Evolutionary conservation across 2,113 vertebrate species (phyloP), one percentile per base, ranked within the genome.

Genomic region (Chlorocebus sabaeus): DNA sequence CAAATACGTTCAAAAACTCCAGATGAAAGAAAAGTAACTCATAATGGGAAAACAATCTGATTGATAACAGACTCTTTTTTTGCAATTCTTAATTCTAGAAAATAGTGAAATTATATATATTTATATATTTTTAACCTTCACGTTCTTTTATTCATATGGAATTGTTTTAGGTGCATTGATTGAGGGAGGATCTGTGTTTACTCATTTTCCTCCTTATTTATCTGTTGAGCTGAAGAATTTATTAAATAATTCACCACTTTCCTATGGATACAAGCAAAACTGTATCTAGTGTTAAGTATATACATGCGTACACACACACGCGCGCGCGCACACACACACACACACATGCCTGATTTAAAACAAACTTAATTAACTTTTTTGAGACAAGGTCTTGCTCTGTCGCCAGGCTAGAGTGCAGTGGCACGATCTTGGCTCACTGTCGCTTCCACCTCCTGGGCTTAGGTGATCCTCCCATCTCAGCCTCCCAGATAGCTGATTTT

Each of bases 131-230:
- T 85, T 72, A 83, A 78, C 9, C 5, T 73, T 82, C 72, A 16
- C 3, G 2, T 61, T 76, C 43, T 93, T 52, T 90, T 64, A 95
- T 82, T 35, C 11, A 22, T 25, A 20, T 93, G 40, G 72, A 81
- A 50, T 76, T 85, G 14, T 81, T 95, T 96, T 81, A 45, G 32
- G 45, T 76, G 12, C 9, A 55, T 9, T 80, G 25, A 75, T 84
- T 67, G 50, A 83, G 22, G 14, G 70, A 18, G 2, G 8, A 40
- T 89, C 78, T 90, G 11, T 76, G 27, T 55, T 95, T 73, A 18
- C 30, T 18, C 8, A 48, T 94, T 95, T 95, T 93, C 76, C 30
- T 90, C 10, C 45, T 75, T 70, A 40, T 96, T 78, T 94, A 72
- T 35, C 27, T 55, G 0, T 78, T 48, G 22, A 78, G 25, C n/a